Evolutionary conservation across 64 coral and sea anemone species (phyloP), one percentile per base, ranked within the genome.

Genomic region (Orbicella faveolata): DNA sequence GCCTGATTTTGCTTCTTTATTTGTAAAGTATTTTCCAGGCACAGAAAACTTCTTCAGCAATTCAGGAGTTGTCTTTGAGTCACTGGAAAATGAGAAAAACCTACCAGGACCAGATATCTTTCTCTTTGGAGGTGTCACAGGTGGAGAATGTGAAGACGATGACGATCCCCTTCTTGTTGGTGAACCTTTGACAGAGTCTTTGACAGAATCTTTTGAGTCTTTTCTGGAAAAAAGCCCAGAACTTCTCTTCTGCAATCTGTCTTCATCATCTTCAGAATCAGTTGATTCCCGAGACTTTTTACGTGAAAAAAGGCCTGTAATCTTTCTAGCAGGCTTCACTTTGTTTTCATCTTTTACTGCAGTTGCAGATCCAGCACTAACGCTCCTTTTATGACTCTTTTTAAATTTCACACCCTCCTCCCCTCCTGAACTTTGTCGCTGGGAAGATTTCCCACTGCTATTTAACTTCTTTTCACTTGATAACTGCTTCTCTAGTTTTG

Each of bases 51-150:
- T 92, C 90, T 67, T 75, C 33, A 57, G 69, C 63, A 74, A 74
- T 75, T 87, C 88, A 70, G 66, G 87, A 87, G 26, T 62, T 65
- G 53, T 96, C 88, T 72, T 76, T 37, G 95, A 63, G 20, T 89
- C 88, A 72, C 78, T 97, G 3, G 90, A 92, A 63, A 63, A 62
- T 13, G 90, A 87, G 23, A 97, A 91, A n/a, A 89, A 89, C 73
- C 82, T 97, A 86, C 92, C 77, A 18, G 95, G 95, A 25, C 93
- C 89, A 79, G 95, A 97, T 53, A 94, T 88, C 36, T 94, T 97
- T 85, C 63, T 93, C 21, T 63, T 87, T 5, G 33, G 57, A 79
- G 51, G n/a, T 9, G 52, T 78, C 11, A 39, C 30, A 9, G 23
- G 36, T 10, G 72, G 39, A 20, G 73, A 80, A 7, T 52, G 84